A percentile compares a stretch with the other conserved stretches of the same genome.
phyloP scores from a whole-genome alignment of 2,888 invertebrate genomes.

The Lymantria monacha region DNA sequence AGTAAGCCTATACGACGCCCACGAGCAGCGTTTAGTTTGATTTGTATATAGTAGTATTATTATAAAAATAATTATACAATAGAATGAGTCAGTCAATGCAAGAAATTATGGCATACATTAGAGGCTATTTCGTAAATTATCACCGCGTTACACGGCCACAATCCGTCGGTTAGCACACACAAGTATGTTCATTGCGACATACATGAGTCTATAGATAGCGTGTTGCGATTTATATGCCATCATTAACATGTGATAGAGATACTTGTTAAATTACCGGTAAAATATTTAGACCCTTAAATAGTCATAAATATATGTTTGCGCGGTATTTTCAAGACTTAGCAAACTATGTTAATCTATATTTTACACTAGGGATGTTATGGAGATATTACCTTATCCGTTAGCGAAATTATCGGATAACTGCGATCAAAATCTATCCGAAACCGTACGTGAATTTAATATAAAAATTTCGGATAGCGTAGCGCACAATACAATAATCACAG shows the following conservation, averaged over 20 bases:
- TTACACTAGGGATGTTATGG: no score
- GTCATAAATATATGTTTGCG: background rate
- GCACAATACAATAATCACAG: no score
- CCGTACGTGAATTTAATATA: no score
- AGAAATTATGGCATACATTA: conserved; percentile 17
- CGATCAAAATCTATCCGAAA: no score
- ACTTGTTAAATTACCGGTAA: conserved; percentile 8
- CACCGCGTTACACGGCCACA: conserved; percentile 23
- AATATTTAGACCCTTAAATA: background rate
- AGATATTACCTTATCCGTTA: no score
- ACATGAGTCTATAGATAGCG: conserved; percentile 1
- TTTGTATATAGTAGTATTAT: no score
- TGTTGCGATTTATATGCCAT: conserved; percentile 20
- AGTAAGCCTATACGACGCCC: no score
- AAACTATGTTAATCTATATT: background rate
- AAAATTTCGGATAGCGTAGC: no score
- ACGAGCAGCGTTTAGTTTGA: no score
- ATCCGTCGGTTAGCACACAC: conserved; percentile 25
- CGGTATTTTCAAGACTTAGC: background rate
- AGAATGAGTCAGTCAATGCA: background rate
- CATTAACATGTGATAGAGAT: conserved; percentile 24
- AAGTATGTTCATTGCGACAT: conserved; percentile 19
- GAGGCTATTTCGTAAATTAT: conserved; percentile 28
- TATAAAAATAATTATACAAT: background rate
- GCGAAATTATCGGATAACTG: no score